Conservation (phyloP, 2,113 vertebrate species). For the Narcine bancroftii region DNA sequence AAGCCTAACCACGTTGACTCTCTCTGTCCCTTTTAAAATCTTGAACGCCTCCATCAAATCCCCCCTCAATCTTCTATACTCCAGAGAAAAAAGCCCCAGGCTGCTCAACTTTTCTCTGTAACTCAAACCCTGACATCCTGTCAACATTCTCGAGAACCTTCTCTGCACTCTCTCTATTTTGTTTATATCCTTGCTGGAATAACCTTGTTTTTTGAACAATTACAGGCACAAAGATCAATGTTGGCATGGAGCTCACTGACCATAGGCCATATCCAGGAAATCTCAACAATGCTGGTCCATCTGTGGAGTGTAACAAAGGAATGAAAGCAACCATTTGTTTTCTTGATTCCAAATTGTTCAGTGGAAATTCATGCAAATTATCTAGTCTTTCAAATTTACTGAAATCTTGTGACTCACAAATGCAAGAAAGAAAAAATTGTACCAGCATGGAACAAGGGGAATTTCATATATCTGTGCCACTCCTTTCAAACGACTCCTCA, state of each 20-base stretch:
- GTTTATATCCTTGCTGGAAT: no score
- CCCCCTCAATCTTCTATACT: no score
- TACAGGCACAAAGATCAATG: neutral
- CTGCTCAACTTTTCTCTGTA: no score
- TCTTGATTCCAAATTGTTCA: neutral
- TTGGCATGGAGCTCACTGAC: neutral
- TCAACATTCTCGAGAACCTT: no score
- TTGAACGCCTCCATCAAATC: no score
- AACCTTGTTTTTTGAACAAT: neutral
- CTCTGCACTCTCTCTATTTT: no score
- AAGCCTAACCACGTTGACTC: no score
- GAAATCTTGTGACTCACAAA: neutral
- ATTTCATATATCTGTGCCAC: neutral
- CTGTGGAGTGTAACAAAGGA: neutral
- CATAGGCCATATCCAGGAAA: neutral
- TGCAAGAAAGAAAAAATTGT: neutral
- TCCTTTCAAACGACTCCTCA: neutral
- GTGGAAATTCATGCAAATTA: neutral
- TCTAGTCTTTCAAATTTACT: neutral
- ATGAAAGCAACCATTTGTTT: neutral
- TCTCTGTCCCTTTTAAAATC: no score
- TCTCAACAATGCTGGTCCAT: neutral
- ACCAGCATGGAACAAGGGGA: neutral
- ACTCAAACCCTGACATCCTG: no score
- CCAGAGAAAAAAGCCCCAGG: no score